These are phyloP conservation scores for Colius striatus DNA, from an alignment of 2,113 vertebrate genomes.

Conservation along the genomic window DNA sequence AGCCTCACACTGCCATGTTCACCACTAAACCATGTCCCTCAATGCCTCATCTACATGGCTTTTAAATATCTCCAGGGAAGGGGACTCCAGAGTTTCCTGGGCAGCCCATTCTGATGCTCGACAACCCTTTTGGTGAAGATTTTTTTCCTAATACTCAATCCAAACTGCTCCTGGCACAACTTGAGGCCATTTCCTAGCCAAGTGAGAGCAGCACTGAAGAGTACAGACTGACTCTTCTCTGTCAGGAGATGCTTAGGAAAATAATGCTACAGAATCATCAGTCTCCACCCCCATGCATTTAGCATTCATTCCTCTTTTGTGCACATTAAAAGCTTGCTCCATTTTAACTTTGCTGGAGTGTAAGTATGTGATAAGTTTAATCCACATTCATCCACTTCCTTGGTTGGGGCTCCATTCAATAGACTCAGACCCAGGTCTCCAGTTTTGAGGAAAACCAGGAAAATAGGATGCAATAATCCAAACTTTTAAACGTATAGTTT, in stretches of 20 bases:
- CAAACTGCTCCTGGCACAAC: too few relatives aligned
- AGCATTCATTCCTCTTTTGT: neutral
- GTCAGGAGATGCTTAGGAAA: neutral
- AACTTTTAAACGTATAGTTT: neutral
- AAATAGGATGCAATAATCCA: neutral
- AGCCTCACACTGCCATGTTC: too few relatives aligned
- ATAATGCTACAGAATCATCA: neutral
- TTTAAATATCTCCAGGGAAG: too few relatives aligned
- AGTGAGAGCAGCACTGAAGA: neutral
- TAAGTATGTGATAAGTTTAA: accelerated
- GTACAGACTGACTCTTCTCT: neutral
- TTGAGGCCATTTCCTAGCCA: too few relatives aligned
- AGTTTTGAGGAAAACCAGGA: neutral
- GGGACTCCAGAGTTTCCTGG: too few relatives aligned
- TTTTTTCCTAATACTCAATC: too few relatives aligned
- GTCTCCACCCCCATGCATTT: neutral
- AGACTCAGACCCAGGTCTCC: neutral
- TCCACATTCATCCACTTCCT: neutral
- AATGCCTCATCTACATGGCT: too few relatives aligned
- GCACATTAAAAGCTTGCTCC: neutral
- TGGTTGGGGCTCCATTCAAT: neutral
- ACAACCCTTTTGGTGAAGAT: too few relatives aligned
- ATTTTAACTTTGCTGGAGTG: neutral
- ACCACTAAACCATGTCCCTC: too few relatives aligned
- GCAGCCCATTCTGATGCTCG: too few relatives aligned